Evolutionary conservation across 2,113 vertebrate genomes (phyloP).

Genomic region (Rostratula benghalensis): DNA sequence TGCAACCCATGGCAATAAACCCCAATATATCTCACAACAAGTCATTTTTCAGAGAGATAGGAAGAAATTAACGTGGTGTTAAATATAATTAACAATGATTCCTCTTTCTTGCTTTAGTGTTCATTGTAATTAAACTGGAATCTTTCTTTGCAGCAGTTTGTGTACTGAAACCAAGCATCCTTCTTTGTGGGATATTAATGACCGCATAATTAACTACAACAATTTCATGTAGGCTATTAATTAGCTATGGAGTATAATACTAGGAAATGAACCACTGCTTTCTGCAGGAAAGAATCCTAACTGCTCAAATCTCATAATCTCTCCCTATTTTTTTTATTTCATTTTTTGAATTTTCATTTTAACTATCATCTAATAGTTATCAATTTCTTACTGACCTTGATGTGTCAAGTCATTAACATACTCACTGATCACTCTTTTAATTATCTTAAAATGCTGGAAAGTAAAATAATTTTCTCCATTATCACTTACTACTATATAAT

Average conservation of each 20-base stretch:
- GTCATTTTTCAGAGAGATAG: background rate
- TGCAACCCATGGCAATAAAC: background rate
- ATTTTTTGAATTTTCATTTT: background rate
- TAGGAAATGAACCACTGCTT: background rate
- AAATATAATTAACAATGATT: background rate
- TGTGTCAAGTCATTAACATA: background rate
- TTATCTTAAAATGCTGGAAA: background rate
- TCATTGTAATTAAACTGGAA: background rate
- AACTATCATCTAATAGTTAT: background rate
- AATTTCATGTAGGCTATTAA: constrained; percentile 29
- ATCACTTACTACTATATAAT: background rate
- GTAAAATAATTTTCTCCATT: background rate
- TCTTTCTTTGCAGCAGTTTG: background rate
- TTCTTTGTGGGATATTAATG: constrained; percentile 25
- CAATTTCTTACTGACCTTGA: background rate
- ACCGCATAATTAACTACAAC: background rate
- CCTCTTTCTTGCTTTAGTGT: background rate
- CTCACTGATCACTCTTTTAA: background rate
- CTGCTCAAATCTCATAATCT: background rate
- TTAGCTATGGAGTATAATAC: background rate
- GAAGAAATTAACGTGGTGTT: background rate
- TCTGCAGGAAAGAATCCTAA: background rate
- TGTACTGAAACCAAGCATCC: background rate
- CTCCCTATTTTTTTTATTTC: background rate
- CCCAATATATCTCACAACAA: background rate